These are phyloP conservation scores for Cephus spinipes DNA, from an alignment of 2,888 invertebrate species.

Conservation along the genomic window DNA sequence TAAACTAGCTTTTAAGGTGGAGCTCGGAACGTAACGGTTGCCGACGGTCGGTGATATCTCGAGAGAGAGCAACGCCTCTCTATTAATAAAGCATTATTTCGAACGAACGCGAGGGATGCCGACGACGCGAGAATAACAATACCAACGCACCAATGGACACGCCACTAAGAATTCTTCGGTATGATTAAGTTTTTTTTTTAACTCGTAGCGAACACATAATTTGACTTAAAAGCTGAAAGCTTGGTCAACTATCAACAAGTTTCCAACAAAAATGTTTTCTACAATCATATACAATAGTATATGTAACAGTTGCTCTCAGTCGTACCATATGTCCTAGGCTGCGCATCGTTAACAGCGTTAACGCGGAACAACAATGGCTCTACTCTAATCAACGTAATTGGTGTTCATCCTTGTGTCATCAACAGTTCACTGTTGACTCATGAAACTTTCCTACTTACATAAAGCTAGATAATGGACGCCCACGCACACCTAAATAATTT, in stretches of 20 bases:
- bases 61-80: neutral
- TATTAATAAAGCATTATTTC: neutral
- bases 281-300: constrained; percentile 65
- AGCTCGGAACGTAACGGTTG: too few species aligned
- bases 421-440: constrained; percentile 62
- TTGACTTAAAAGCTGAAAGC: constrained; percentile 53
- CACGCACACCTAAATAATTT: constrained; percentile 46
- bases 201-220: constrained; percentile 36
- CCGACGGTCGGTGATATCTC: neutral
- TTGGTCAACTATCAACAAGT: constrained; percentile 55
- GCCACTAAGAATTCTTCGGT: neutral
- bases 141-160: too few species aligned
- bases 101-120: neutral
- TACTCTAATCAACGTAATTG: constrained; percentile 65
- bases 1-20: neutral
- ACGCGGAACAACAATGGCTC: constrained; percentile 47
- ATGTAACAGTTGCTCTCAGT: constrained; percentile 65
- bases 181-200: constrained; percentile 36
- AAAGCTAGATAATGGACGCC: constrained; percentile 54
- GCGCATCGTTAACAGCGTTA: constrained; percentile 34
- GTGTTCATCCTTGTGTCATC: constrained; percentile 65
- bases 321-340: constrained; percentile 51
- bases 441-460: constrained; percentile 59
- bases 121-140: neutral
- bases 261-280: constrained; percentile 46